Base-by-base conservation (phyloP, 2,113 vertebrate genomes). In the Platanista minor region DNA sequence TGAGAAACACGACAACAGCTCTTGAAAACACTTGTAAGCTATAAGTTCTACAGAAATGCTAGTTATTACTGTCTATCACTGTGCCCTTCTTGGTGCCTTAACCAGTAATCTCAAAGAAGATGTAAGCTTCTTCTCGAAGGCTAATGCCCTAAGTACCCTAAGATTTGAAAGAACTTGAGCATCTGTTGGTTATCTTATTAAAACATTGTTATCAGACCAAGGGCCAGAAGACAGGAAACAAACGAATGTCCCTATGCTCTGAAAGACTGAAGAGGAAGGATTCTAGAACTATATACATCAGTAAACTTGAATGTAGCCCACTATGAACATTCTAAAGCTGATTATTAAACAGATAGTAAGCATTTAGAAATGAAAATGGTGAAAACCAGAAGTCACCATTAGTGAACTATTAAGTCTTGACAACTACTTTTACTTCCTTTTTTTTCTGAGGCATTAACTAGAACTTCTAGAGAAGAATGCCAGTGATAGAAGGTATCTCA, bases 311-410 rank as follows among this genome's bases (percentile, higher is more conserved):
- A 27, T 85, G 25, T 14, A 87, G 25, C n/a, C 31, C 18, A 96
- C 46, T 18, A 69, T 57, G 39, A 74, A 95, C 39, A 59, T 93
- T 67, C 88, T 92, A 66, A 93, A 86, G 49, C 20, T 66, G 12
- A 91, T 31, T 83, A 61, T 87, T 83, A 61, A 83, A n/a, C 20
- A 83, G 23, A 82, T 66, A 91, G 39, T 80, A 13, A 62, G 23
- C 36, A 87, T 62, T 91, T 64, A 93, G 52, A 90, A 93, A 83
- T 94, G 46, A 27, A 94, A 87, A 69, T 54, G 14, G 25, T 86
- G 46, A 90, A 92, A 94, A 86, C 29, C 43, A 82, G n/a, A 86
- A 85, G 72, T 23, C 5, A 95, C 23, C 23, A 21, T 93, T 86
- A 67, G 33, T 86, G 82, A 87, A 87, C 49, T 92, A 59, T 54